Evolutionary conservation across 2,113 vertebrate species (phyloP), one percentile per base, ranked within the genome.

Genomic region (Abramis brama): DNA sequence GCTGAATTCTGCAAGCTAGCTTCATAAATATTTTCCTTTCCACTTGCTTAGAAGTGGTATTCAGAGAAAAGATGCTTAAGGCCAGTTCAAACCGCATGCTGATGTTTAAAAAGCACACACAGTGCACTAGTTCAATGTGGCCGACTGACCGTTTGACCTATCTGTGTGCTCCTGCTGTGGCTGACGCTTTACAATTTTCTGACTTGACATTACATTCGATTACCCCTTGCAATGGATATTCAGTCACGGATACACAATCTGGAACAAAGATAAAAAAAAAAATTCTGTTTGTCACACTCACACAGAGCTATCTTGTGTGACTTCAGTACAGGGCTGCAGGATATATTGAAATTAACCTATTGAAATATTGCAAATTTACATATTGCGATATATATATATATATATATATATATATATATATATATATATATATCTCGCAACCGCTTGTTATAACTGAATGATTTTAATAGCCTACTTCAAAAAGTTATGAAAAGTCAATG

Each of bases 1-100:
- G 77, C 36, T 79, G 68, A 33, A 79, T 62, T 70, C 45, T 86
- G 47, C 59, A 60, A 52, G 71, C 87, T 82, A 78, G 87, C 64
- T 57, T 83, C 23, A 39, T 27, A 78, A 64, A 64, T 70, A 59
- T 45, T 84, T 83, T 62, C 5, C 4, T 79, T 55, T 77, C 33
- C 8, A 7, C 43, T 47, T n/a, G 83, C 39, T 52, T 33, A 25
- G 59, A 59, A 59, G 5, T 39, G 2, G 21, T 59, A 79, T 60
- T 80, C 13, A 19, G 59, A 43, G 15, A 80, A 19, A 64, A 45
- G 23, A 57, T 12, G 9, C 30, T 15, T 12, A 79, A 80, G 78
- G 59, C 33, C 36, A 9, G 23, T 60, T 45, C 59, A 43, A 47
- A 62, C n/a, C 0, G 2, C 33, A 36, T 80, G 59, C 39, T 80